Evolutionary conservation across 2,888 invertebrate species (phyloP).

Genomic region (Hydriomena furcata): DNA sequence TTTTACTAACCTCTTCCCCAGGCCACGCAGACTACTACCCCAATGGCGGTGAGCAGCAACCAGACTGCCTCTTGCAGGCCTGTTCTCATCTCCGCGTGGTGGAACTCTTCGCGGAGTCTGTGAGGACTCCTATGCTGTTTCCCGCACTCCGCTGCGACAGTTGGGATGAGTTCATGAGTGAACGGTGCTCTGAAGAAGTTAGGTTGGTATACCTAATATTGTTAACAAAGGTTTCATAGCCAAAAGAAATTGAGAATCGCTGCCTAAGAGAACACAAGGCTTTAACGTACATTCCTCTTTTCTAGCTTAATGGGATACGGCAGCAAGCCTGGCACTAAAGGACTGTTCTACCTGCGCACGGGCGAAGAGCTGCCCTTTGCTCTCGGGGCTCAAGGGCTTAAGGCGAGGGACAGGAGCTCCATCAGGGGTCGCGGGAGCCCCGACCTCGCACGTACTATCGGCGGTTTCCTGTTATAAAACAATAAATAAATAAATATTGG

Average conservation of each 20-base stretch:
- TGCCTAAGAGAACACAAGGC: no score
- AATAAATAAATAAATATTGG: no score
- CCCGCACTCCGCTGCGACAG: constrained; percentile 49
- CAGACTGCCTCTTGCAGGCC: constrained; percentile 62
- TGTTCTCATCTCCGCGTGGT: constrained; percentile 70
- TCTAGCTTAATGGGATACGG: constrained; percentile 63
- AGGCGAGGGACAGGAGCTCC: no score
- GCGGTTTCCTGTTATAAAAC: no score
- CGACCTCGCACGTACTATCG: no score
- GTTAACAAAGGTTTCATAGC: no score
- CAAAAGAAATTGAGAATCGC: no score
- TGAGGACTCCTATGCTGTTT: constrained; percentile 46
- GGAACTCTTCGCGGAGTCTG: constrained; percentile 56
- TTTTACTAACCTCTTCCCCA: no score
- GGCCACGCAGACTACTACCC: constrained; percentile 72
- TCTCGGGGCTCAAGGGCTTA: constrained; percentile 48
- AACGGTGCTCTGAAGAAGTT: constrained; percentile 45
- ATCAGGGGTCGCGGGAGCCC: no score
- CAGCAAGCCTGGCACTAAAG: constrained; percentile 41
- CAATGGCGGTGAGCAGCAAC: constrained; percentile 67
- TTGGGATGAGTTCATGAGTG: constrained; percentile 54
- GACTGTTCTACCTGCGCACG: constrained; percentile 61
- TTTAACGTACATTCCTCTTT: no score
- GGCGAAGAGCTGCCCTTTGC: constrained; percentile 51
- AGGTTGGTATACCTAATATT: no score